phyloP scores from a whole-genome alignment of 1,140 invertebrate species.

The Nephila pilipes region DNA sequence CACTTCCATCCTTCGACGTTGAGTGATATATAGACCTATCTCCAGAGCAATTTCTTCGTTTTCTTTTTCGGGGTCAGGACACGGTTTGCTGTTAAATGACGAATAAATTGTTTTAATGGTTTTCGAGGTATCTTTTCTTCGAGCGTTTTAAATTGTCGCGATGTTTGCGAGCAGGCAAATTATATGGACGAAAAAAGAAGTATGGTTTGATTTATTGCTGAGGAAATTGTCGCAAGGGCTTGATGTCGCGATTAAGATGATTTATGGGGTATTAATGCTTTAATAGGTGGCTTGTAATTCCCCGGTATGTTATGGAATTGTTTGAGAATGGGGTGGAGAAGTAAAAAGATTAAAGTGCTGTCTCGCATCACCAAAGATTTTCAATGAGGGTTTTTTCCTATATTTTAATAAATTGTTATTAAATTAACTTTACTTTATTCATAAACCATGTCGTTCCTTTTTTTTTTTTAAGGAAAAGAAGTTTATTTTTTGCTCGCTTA shows the following conservation, averaged over 20 bases:
- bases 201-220: constrained; percentile 17
- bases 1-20: constrained; percentile 23
- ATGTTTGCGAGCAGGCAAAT: constrained; percentile 9
- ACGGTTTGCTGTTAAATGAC: neutral
- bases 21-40: constrained; percentile 36
- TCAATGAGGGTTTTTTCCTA: too few species aligned
- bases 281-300: constrained; percentile 1
- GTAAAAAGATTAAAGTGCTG: neutral
- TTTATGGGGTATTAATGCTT: neutral
- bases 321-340: neutral
- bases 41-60: neutral
- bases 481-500: too few species aligned
- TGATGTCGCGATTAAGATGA: constrained; percentile 1
- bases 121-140: neutral
- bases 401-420: too few species aligned
- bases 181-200: neutral
- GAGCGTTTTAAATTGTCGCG: neutral
- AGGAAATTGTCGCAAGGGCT: constrained; percentile 15
- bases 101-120: constrained; percentile 24
- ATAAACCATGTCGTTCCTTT: too few species aligned
- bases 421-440: too few species aligned
- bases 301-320: neutral
- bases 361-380: too few species aligned
- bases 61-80: neutral
- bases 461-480: too few species aligned